A percentile compares a stretch with the other conserved stretches of the same genome.
These are phyloP conservation scores for Scaptomyza parva DNA, from an alignment of 2,888 invertebrate species.

Conservation along the genomic window DNA sequence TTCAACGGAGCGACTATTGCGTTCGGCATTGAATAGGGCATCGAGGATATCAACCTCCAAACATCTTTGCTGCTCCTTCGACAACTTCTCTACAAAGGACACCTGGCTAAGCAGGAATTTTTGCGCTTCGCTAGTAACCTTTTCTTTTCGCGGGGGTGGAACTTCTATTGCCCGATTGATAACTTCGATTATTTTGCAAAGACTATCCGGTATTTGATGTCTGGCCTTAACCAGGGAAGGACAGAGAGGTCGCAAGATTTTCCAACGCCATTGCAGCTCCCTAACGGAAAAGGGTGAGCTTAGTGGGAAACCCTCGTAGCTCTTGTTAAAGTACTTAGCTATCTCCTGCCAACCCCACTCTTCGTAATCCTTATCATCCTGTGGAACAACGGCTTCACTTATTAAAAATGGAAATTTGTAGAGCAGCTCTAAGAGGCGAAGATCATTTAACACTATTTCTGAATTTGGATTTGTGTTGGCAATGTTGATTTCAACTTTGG, in stretches of 20 bases:
- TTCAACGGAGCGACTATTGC: neutral
- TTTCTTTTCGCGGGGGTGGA: neutral
- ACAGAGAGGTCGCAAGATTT: conserved; percentile 55
- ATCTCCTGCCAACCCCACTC: conserved; percentile 64
- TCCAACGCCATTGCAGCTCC: conserved; percentile 71
- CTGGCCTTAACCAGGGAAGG: conserved; percentile 46
- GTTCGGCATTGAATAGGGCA: conserved; percentile 61
- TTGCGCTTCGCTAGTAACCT: neutral
- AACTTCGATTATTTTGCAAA: conserved; percentile 53
- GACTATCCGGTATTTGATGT: conserved; percentile 49
- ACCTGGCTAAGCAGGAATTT: conserved; percentile 49
- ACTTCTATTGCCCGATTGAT: conserved; percentile 30
- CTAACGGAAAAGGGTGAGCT: conserved; percentile 45
- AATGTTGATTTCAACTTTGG: conserved; percentile 46
- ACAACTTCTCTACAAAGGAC: conserved; percentile 44
- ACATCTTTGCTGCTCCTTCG: conserved; percentile 38
- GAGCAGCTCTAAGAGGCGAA: conserved; percentile 52
- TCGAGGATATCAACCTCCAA: conserved; percentile 74
- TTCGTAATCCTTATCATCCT: conserved; percentile 47
- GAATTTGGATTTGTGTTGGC: conserved; percentile 37
- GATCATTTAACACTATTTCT: conserved; percentile 58
- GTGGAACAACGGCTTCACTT: conserved; percentile 1
- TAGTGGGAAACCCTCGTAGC: conserved; percentile 33
- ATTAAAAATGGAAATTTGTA: conserved; percentile 48
- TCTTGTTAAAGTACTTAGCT: conserved; percentile 41